Percentiles rank a stretch among this genome's conserved stretches.
phyloP scores from a whole-genome alignment of 1,140 invertebrate species.

The Panulirus ornatus region DNA sequence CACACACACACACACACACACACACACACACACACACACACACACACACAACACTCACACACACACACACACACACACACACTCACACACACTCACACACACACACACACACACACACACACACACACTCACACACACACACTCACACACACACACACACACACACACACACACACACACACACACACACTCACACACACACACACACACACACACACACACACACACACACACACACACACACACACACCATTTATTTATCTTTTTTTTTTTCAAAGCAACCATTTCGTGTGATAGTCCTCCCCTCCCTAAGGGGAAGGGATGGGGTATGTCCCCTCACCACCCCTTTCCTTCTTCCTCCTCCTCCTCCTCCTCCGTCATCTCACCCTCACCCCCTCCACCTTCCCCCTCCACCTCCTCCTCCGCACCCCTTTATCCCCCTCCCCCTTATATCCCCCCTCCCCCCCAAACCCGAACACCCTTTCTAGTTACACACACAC shows the following conservation, averaged over 20 bases:
- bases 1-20: no score
- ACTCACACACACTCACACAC: not conserved
- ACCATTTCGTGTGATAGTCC: no score
- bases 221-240: not conserved
- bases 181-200: not conserved
- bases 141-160: not conserved
- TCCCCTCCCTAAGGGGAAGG: no score
- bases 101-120: not conserved
- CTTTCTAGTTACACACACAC: no score
- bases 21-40: not conserved
- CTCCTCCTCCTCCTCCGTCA: no score
- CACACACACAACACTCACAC: not conserved
- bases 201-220: not conserved
- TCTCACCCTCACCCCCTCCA: not conserved
- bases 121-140: not conserved
- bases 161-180: slow-evolving; percentile 23
- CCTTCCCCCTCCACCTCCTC: not conserved
- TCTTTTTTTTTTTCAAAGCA: no score
- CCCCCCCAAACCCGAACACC: no score
- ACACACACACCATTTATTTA: no score
- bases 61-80: no score
- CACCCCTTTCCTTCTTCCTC: no score
- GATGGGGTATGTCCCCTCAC: no score
- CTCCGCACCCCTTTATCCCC: not conserved
- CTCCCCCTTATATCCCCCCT: no score